These are phyloP conservation scores for Decapterus maruadsi DNA, from an alignment of 2,797 vertebrate genomes.

Conservation along the genomic window DNA sequence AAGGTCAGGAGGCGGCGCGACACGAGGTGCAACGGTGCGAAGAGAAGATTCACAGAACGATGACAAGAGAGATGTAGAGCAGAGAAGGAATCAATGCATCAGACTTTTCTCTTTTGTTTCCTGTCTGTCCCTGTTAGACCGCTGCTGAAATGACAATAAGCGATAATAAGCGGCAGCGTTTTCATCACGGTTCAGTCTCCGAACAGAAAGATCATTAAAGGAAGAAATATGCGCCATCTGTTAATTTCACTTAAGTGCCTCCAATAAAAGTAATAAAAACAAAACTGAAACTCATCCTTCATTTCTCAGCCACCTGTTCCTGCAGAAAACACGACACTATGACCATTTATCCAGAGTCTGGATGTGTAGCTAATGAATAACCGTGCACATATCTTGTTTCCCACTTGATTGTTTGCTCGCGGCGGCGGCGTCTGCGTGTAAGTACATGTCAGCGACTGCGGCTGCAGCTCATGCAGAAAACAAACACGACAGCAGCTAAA, in stretches of 20 bases:
- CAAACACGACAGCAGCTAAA: neutral
- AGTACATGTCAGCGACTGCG: neutral
- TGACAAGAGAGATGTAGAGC: neutral
- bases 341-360: constrained; percentile 19
- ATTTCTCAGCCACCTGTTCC: constrained; percentile 52
- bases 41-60: neutral
- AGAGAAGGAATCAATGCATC: neutral
- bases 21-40: neutral
- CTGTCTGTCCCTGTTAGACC: neutral
- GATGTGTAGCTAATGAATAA: constrained; percentile 26
- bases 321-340: constrained; percentile 21
- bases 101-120: constrained; percentile 10
- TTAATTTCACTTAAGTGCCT: constrained; percentile 32
- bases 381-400: neutral
- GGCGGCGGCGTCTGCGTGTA: neutral
- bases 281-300: constrained; percentile 43
- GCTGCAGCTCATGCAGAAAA: neutral
- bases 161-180: neutral
- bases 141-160: neutral
- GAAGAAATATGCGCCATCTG: constrained; percentile 46
- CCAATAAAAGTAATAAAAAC: constrained; percentile 26
- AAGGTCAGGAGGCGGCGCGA: neutral
- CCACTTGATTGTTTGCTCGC: neutral
- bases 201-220: constrained; percentile 17
- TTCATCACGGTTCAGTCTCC: constrained; percentile 16